Evolutionary conservation across 1,140 invertebrate species (phyloP).

Genomic region (Zaprionus kolodkinae): DNA sequence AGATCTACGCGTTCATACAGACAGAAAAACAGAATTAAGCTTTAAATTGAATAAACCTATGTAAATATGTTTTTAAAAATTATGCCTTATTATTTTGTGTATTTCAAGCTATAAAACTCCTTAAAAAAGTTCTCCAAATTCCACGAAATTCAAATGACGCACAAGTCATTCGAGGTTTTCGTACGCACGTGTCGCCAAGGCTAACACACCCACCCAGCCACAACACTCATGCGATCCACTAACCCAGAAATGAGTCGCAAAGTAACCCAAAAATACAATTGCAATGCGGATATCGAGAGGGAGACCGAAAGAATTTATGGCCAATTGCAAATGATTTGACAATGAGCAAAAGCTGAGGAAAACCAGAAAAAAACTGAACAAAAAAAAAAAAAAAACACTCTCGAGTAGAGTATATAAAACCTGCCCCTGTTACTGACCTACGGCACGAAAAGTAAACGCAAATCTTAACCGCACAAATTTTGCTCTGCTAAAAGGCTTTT

Average conservation of each 20-base stretch:
- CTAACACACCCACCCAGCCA: not conserved
- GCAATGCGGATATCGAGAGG: slow-evolving; percentile 18
- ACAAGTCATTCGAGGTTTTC: slow-evolving; percentile 20
- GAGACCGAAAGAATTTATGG: slow-evolving; percentile 55
- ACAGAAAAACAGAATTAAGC: too few species aligned
- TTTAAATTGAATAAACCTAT: too few species aligned
- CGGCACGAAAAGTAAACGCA: slow-evolving; percentile 32
- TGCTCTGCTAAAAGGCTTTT: slow-evolving; percentile 40
- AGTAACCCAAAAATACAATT: slow-evolving; percentile 11
- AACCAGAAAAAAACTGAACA: slow-evolving; percentile 15
- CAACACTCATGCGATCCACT: not conserved
- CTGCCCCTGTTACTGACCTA: slow-evolving; percentile 73
- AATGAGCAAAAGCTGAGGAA: slow-evolving; percentile 51
- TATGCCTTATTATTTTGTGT: too few species aligned
- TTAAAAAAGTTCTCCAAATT: too few species aligned
- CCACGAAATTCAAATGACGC: not conserved
- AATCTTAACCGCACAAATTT: slow-evolving; percentile 52
- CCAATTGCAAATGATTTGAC: slow-evolving; percentile 74
- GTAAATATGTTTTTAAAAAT: too few species aligned
- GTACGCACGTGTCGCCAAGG: not conserved
- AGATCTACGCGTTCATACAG: too few species aligned
- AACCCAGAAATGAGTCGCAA: slow-evolving; percentile 32
- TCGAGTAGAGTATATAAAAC: slow-evolving; percentile 57
- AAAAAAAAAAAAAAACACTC: slow-evolving; percentile 30
- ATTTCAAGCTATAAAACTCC: too few species aligned